Conservation (phyloP, 2,113 vertebrate species). For the Brachypteracias leptosomus region DNA sequence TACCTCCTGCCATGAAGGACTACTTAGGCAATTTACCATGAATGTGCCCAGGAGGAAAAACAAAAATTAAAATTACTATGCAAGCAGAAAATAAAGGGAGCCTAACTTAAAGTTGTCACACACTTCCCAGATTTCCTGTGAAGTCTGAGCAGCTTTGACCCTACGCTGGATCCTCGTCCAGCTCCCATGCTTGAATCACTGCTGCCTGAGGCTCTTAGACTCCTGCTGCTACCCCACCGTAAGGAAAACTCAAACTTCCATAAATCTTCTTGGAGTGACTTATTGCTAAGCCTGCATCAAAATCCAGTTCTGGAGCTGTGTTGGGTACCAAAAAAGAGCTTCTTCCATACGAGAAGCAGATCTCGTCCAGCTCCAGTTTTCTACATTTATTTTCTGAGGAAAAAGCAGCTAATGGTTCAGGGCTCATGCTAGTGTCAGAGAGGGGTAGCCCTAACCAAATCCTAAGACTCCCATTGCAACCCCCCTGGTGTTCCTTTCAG, state of each 20-base stretch:
- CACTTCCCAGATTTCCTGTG: conserved; percentile 57
- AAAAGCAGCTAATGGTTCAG: background rate
- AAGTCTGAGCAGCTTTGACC: conserved; percentile 61
- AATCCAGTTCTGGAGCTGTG: background rate
- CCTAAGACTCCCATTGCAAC: background rate
- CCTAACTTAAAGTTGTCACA: conserved; percentile 58
- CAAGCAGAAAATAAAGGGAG: conserved; percentile 28
- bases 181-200: conserved; percentile 50
- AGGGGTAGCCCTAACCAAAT: background rate
- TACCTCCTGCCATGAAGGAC: conserved; percentile 12
- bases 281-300: background rate
- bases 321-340: background rate
- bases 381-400: background rate
- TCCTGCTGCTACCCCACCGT: conserved; percentile 39
- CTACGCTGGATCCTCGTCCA: conserved; percentile 38
- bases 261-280: conserved; percentile 40
- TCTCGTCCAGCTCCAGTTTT: background rate
- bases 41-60: background rate
- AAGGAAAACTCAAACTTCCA: conserved; percentile 37
- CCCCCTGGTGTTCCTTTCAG: background rate
- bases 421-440: background rate
- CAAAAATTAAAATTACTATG: background rate
- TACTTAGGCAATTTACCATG: background rate
- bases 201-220: conserved; percentile 57
- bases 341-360: background rate